Percentiles rank a stretch among this genome's conserved stretches.
phyloP scores from a whole-genome alignment of 1,140 invertebrate species.

The Choristoneura fumiferana region DNA sequence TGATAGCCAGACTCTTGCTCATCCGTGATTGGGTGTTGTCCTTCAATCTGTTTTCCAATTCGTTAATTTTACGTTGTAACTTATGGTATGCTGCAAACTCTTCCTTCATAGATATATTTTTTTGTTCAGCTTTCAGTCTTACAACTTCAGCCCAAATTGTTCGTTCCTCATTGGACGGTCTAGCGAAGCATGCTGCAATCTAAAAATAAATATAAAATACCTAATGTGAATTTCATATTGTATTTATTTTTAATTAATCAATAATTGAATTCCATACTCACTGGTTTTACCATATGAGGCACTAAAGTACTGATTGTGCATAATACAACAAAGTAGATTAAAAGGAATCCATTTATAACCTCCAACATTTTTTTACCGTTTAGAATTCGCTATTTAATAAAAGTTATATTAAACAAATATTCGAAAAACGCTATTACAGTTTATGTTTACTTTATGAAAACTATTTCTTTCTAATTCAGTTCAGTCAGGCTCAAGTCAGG shows the following conservation, averaged over 20 bases:
- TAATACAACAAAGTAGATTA: conserved; percentile 59
- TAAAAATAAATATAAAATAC: conserved; percentile 36
- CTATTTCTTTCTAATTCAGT: too few relatives aligned
- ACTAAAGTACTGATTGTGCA: conserved; percentile 57
- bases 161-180: conserved; percentile 58
- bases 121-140: conserved; percentile 59
- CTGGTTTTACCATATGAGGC: conserved; percentile 64
- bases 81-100: conserved; percentile 75
- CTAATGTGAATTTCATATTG: too few relatives aligned
- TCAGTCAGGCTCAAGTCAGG: too few relatives aligned
- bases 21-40: conserved; percentile 54
- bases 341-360: conserved; percentile 61
- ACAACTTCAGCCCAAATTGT: conserved; percentile 53
- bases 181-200: conserved; percentile 62
- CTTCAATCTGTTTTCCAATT: conserved; percentile 59
- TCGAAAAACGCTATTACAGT: too few relatives aligned
- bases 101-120: conserved; percentile 70
- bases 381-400: too few relatives aligned
- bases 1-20: conserved; percentile 58
- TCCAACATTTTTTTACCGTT: conserved; percentile 53
- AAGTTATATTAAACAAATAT: too few relatives aligned
- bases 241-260: too few relatives aligned
- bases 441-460: too few relatives aligned
- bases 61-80: conserved; percentile 68
- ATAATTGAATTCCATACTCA: too few relatives aligned